Evolutionary conservation across 2,888 invertebrate genomes (phyloP), one percentile per base, ranked within the genome.

Genomic region (Tipula confusa): DNA sequence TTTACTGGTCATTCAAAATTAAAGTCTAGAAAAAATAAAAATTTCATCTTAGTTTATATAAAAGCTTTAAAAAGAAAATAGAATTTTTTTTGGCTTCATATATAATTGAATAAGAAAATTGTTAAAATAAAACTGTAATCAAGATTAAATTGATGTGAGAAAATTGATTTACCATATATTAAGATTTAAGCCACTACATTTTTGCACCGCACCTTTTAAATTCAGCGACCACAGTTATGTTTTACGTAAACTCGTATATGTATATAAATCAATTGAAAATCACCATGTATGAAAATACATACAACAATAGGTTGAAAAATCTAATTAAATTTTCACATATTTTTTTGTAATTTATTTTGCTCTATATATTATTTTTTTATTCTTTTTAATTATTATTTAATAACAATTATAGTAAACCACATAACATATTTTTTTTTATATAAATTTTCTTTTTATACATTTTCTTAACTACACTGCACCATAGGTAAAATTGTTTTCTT

Each of bases 391-490:
- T 64, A 24, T 64, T 43, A 24, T 64, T 64, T 64, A 24, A 64
- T 64, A 64, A 48, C 18, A 48, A 64, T 24, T 9, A 33, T 33
- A 64, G 24, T 64, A 64, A 64, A 64, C 64, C 64, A 64, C 64
- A 64, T 18, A 18, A 18, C 48, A 48, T 64, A 64, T 64, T 64
- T 64, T n/a, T n/a, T n/a, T n/a, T 24, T 64, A 24, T 43, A 43
- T 36, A n/a, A 11, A 33, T 33, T 33, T 33, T 33, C 33, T 33
- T 33, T n/a, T n/a, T 15, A 18, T 24, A 64, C 18, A 48, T 48
- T 48, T 48, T 64, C 64, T 64, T 64, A 64, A 64, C 64, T 64
- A 64, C 64, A 64, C 64, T 64, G 64, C 64, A 64, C 64, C 64
- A 64, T 64, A 64, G 64, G 64, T 64, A 64, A 64, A 33, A 64